phyloP scores from a whole-genome alignment of 1,140 invertebrate species.

The Brachionus plicatilis region DNA sequence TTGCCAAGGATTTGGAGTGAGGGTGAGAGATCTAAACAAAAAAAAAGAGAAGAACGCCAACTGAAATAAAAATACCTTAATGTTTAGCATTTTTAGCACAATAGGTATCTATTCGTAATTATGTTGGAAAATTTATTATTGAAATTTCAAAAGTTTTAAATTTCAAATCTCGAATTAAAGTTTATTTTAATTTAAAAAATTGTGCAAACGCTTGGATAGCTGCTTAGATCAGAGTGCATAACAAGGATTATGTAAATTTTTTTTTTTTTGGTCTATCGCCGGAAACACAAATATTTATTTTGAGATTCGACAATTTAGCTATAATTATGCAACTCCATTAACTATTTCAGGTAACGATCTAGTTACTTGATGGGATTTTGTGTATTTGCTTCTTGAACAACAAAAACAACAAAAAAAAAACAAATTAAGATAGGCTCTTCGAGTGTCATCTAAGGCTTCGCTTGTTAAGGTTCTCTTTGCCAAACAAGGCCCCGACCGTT shows the following conservation, averaged over 20 bases:
- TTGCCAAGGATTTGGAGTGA: not conserved
- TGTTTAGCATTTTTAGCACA: not conserved
- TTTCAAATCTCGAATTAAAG: not conserved
- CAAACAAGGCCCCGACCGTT: not conserved
- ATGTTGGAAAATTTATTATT: not conserved
- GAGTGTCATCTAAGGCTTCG: not conserved
- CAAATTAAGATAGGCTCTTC: not conserved
- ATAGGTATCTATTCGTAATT: not conserved
- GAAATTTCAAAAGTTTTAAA: not conserved
- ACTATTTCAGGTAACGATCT: not conserved
- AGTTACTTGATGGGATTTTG: not conserved
- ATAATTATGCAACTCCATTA: conserved; percentile 22
- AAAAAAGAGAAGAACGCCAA: not conserved
- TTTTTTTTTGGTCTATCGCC: not conserved
- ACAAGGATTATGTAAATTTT: not conserved
- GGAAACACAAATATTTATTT: conserved; percentile 27
- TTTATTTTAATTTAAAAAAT: not conserved
- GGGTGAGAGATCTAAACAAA: not conserved
- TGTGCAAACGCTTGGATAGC: not conserved
- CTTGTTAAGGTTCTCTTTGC: not conserved
- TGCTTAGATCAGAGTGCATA: not conserved
- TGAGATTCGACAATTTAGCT: not conserved
- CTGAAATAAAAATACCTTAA: not conserved
- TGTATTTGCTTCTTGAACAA: not conserved
- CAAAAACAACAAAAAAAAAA: not conserved